A percentile compares a stretch with the other conserved stretches of the same genome.
phyloP scores from a whole-genome alignment of 2,888 invertebrate genomes.

The Luperina testacea region DNA sequence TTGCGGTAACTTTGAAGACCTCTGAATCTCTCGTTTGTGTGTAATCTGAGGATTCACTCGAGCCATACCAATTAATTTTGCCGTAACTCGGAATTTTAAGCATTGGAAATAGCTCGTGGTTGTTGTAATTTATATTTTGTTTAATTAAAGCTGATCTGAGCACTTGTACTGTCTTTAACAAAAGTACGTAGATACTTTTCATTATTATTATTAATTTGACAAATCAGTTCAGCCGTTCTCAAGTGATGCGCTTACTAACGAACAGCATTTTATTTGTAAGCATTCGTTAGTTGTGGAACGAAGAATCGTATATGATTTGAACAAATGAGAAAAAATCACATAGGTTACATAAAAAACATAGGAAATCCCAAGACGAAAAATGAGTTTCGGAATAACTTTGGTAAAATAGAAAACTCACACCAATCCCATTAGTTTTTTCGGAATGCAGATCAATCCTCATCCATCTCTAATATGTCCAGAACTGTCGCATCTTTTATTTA shows the following conservation, averaged over 20 bases:
- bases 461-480: conserved; percentile 13
- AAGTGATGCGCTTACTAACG: neutral
- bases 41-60: conserved; percentile 67
- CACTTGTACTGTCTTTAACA: neutral
- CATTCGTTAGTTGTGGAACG: neutral
- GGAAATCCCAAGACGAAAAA: neutral
- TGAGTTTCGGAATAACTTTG: neutral
- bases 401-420: neutral
- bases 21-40: conserved; percentile 67
- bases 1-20: conserved; percentile 70
- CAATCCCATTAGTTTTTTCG: conserved; percentile 6
- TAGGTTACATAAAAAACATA: neutral
- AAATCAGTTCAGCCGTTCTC: neutral
- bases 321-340: neutral
- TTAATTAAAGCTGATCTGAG: neutral
- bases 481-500: conserved; percentile 1
- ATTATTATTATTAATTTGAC: neutral
- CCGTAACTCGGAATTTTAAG: conserved; percentile 40
- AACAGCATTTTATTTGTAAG: neutral
- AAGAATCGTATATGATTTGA: neutral
- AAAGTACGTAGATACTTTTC: neutral
- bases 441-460: conserved; percentile 42
- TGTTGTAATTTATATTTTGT: conserved; percentile 23
- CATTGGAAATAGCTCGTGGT: conserved; percentile 32
- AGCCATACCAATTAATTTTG: conserved; percentile 63